A percentile compares a stretch with the other conserved stretches of the same genome.
Conservation (phyloP, 1,140 invertebrate genomes). For the Eciton burchellii region DNA sequence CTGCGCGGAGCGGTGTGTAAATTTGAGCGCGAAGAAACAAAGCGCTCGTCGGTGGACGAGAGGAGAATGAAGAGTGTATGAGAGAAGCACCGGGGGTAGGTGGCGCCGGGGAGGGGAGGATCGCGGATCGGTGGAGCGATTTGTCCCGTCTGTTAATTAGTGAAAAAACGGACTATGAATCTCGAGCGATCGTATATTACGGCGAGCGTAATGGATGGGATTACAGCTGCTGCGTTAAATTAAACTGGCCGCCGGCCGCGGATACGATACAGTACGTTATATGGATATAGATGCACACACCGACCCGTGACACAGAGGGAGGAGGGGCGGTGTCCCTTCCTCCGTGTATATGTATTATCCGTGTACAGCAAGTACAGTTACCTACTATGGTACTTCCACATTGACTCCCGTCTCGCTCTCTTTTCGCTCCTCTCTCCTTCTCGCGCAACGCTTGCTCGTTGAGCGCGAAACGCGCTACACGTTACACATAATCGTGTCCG, state of each 20-base stretch:
- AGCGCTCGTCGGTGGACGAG: constrained; percentile 62
- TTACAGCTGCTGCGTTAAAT: constrained; percentile 87
- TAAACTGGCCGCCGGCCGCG: constrained; percentile 84
- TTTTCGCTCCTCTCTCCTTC: constrained; percentile 41
- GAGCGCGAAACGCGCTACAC: constrained; percentile 51
- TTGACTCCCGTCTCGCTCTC: constrained; percentile 1
- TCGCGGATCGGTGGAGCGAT: constrained; percentile 83
- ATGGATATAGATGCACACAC: constrained; percentile 81
- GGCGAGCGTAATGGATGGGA: constrained; percentile 85
- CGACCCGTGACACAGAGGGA: constrained; percentile 73
- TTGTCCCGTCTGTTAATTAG: constrained; percentile 87
- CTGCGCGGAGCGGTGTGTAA: constrained; percentile 62
- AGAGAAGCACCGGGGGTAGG: constrained; percentile 66
- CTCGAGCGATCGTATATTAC: constrained; percentile 87
- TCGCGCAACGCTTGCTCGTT: constrained; percentile 40
- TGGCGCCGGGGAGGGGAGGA: constrained; percentile 44
- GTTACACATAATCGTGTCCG: constrained; percentile 69
- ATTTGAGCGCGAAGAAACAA: constrained; percentile 70
- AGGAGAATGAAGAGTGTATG: constrained; percentile 73
- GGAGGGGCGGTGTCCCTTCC: constrained; percentile 61
- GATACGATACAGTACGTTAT: constrained; percentile 80
- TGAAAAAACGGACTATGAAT: constrained; percentile 87
- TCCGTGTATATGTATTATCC: constrained; percentile 74
- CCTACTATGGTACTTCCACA: constrained; percentile 74
- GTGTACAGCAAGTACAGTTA: constrained; percentile 79